Conservation (phyloP, 2,113 vertebrate genomes). For the Albula glossodonta region DNA sequence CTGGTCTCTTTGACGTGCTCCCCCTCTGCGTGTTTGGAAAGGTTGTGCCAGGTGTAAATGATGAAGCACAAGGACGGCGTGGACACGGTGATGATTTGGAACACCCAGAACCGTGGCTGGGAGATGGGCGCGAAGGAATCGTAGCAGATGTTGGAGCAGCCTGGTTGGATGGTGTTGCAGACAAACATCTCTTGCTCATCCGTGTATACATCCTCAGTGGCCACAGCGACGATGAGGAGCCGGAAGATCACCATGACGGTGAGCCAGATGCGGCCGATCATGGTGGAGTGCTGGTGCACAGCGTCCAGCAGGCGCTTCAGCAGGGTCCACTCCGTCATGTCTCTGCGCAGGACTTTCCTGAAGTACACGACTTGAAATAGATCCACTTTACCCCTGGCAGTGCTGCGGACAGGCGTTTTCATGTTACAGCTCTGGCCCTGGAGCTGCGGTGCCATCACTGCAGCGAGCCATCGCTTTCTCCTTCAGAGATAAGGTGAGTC, state of each 20-base stretch:
- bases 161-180: slow-evolving; percentile 74
- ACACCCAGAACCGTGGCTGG: slow-evolving; percentile 76
- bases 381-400: slow-evolving; percentile 43
- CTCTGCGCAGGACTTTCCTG: slow-evolving; percentile 39
- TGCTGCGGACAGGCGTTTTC: slow-evolving; percentile 22
- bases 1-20: neutral
- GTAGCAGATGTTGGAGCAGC: slow-evolving; percentile 73
- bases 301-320: slow-evolving; percentile 75
- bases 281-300: slow-evolving; percentile 77
- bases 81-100: slow-evolving; percentile 75
- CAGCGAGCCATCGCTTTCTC: slow-evolving; percentile 53
- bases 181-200: slow-evolving; percentile 77
- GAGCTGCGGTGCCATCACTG: slow-evolving; percentile 35
- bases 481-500: slow-evolving; percentile 56
- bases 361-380: slow-evolving; percentile 46
- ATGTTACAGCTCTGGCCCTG: slow-evolving; percentile 35
- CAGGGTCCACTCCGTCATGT: slow-evolving; percentile 78
- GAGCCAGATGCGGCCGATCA: slow-evolving; percentile 75
- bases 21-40: slow-evolving; percentile 59
- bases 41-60: slow-evolving; percentile 75
- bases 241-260: slow-evolving; percentile 77
- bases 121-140: slow-evolving; percentile 74
- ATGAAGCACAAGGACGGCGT: slow-evolving; percentile 74
- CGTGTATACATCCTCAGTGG: slow-evolving; percentile 70
- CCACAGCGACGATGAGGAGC: slow-evolving; percentile 71